Evolutionary conservation across 2,113 vertebrate species (phyloP).

Genomic region (Syngnathoides biaculeatus): DNA sequence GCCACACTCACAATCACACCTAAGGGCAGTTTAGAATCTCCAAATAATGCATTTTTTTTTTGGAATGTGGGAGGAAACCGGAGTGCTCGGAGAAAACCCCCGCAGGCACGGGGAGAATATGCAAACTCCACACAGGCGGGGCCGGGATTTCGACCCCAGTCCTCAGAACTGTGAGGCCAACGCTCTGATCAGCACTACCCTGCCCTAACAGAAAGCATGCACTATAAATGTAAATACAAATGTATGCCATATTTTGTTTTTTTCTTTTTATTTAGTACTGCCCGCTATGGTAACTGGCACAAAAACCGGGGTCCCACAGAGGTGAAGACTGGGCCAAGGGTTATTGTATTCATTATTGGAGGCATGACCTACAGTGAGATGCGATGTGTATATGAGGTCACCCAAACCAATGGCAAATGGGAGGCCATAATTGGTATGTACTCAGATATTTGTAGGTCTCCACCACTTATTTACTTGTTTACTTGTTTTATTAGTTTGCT

Average conservation of each 20-base stretch:
- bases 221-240: background rate
- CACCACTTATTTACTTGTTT: background rate
- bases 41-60: too few species aligned
- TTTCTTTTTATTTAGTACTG: conserved; percentile 62
- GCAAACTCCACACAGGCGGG: too few species aligned
- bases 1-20: too few species aligned
- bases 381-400: conserved; percentile 97
- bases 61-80: too few species aligned
- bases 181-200: too few species aligned
- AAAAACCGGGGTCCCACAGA: conserved; percentile 95
- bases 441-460: background rate
- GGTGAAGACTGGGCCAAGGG: conserved; percentile 88
- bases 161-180: too few species aligned
- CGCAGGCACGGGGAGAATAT: too few species aligned
- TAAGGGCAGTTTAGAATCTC: too few species aligned
- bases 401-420: conserved; percentile 97
- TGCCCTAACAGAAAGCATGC: background rate
- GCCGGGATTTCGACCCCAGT: too few species aligned
- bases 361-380: conserved; percentile 92
- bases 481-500: too few species aligned
- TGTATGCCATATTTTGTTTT: background rate
- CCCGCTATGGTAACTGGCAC: conserved; percentile 97
- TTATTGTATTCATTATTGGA: conserved; percentile 95
- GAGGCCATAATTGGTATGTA: conserved; percentile 95
- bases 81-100: too few species aligned